Evolutionary conservation across 2,888 invertebrate species (phyloP).

Genomic region (Crossocerus cetratus): DNA sequence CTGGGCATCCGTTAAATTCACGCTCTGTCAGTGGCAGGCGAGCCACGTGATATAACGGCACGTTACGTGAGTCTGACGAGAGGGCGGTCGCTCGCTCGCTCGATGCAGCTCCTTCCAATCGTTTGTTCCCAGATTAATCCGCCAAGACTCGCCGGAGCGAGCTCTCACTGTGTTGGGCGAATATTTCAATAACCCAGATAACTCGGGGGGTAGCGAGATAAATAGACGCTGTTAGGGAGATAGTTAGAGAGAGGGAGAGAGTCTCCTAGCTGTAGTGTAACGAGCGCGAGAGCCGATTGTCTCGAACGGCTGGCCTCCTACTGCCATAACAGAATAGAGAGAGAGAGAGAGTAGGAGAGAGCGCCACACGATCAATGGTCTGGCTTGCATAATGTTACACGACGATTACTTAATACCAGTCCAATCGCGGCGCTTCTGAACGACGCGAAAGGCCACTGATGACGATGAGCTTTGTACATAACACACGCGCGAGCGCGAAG

Average conservation of each 20-base stretch:
- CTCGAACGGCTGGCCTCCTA: background rate
- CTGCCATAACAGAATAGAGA: no score
- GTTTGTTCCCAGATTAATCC: slow-evolving; percentile 55
- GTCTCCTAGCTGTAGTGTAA: background rate
- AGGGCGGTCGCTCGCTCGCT: slow-evolving; percentile 45
- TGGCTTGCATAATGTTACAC: slow-evolving; percentile 9
- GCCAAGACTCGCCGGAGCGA: slow-evolving; percentile 42
- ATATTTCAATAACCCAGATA: slow-evolving; percentile 58
- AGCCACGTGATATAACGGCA: slow-evolving; percentile 69
- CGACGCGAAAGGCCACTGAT: background rate
- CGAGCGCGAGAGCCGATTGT: slow-evolving; percentile 17
- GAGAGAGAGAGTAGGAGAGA: no score
- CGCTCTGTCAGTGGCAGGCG: slow-evolving; percentile 71
- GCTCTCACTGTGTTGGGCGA: slow-evolving; percentile 25
- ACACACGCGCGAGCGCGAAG: background rate
- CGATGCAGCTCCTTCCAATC: slow-evolving; percentile 20
- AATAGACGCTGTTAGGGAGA: background rate
- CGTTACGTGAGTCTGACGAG: slow-evolving; percentile 70
- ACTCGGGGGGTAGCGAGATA: no score
- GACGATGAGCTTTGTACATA: background rate
- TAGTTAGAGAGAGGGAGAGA: no score
- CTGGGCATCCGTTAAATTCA: slow-evolving; percentile 69
- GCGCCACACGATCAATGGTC: no score
- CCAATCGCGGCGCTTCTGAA: no score
- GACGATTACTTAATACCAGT: slow-evolving; percentile 8